phyloP scores from a whole-genome alignment of 1,140 invertebrate species.

The Leptinotarsa defecta region DNA sequence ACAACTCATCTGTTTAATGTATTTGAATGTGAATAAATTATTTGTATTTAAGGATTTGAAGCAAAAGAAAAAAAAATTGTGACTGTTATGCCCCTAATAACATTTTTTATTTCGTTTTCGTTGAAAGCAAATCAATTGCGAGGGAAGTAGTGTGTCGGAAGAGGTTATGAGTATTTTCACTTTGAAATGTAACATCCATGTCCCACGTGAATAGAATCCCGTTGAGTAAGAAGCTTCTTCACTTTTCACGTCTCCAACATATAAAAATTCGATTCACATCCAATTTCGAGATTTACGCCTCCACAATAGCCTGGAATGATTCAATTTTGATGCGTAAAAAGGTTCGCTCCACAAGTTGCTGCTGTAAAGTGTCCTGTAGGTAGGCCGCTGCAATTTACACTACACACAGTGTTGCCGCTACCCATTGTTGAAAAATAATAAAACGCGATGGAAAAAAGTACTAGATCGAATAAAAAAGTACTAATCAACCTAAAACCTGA shows the following conservation, averaged over 20 bases:
- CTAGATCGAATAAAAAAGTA: too few relatives aligned
- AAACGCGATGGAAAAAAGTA: too few relatives aligned
- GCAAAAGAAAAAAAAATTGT: too few relatives aligned
- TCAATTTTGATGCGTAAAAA: slow-evolving; percentile 29
- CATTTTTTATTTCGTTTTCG: neutral
- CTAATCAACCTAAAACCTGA: too few relatives aligned
- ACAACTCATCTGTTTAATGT: too few relatives aligned
- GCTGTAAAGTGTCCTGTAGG: neutral
- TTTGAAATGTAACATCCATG: slow-evolving; percentile 17
- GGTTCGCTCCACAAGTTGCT: slow-evolving; percentile 19
- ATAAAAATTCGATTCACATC: slow-evolving; percentile 47
- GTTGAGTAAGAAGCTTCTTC: slow-evolving; percentile 36
- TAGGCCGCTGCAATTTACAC: too few relatives aligned
- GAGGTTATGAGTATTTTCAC: slow-evolving; percentile 28
- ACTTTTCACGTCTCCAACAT: slow-evolving; percentile 43
- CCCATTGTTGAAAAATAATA: too few relatives aligned
- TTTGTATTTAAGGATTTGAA: too few relatives aligned
- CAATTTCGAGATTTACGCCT: slow-evolving; percentile 42
- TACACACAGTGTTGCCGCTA: too few relatives aligned
- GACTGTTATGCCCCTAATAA: neutral
- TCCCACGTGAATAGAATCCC: slow-evolving; percentile 36
- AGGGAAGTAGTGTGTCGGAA: neutral
- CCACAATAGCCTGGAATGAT: slow-evolving; percentile 39
- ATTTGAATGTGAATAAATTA: too few relatives aligned
- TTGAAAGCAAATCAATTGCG: neutral